Evolutionary conservation across 2,113 vertebrate species (phyloP).

Genomic region (Brachyhypopomus occidentalis): DNA sequence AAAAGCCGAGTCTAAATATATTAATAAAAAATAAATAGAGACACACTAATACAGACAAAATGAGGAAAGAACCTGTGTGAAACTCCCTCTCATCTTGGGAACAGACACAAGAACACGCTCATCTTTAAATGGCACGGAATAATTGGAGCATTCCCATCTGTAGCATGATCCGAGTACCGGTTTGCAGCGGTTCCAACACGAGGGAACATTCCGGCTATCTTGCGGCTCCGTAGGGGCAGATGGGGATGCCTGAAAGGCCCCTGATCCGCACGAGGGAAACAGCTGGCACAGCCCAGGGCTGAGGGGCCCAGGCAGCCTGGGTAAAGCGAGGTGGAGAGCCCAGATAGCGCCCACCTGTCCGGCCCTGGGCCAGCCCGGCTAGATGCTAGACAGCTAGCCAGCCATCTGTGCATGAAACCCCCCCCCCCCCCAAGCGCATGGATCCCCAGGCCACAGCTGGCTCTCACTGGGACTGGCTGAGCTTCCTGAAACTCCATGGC

Average conservation of each 20-base stretch:
- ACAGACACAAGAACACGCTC: not conserved
- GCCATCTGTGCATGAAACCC: slow-evolving; percentile 48
- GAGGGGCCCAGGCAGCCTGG: slow-evolving; percentile 30
- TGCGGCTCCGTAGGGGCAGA: slow-evolving; percentile 42
- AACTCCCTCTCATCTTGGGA: not conserved
- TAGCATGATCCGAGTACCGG: slow-evolving; percentile 34
- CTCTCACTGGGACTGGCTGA: slow-evolving; percentile 37
- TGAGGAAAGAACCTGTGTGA: not conserved
- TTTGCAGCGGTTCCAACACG: slow-evolving; percentile 14
- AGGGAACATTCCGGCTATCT: slow-evolving; percentile 43
- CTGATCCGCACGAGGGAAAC: slow-evolving; percentile 43
- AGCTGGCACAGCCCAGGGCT: slow-evolving; percentile 48
- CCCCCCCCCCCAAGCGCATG: slow-evolving; percentile 39
- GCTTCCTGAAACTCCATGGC: slow-evolving; percentile 45
- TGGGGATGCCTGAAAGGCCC: slow-evolving; percentile 42
- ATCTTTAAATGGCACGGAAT: slow-evolving; percentile 33
- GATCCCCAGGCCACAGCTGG: slow-evolving; percentile 48
- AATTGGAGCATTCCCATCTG: slow-evolving; percentile 36
- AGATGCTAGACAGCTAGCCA: slow-evolving; percentile 37
- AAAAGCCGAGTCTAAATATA: slow-evolving; percentile 27
- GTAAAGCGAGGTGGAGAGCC: slow-evolving; percentile 38
- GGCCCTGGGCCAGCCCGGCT: slow-evolving; percentile 44
- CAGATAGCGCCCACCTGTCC: slow-evolving; percentile 54
- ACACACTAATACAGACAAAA: not conserved
- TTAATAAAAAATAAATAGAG: not conserved